Percentiles rank a stretch among this genome's conserved stretches.
phyloP scores from a whole-genome alignment of 1,140 invertebrate species.

The Dendroctonus valens region DNA sequence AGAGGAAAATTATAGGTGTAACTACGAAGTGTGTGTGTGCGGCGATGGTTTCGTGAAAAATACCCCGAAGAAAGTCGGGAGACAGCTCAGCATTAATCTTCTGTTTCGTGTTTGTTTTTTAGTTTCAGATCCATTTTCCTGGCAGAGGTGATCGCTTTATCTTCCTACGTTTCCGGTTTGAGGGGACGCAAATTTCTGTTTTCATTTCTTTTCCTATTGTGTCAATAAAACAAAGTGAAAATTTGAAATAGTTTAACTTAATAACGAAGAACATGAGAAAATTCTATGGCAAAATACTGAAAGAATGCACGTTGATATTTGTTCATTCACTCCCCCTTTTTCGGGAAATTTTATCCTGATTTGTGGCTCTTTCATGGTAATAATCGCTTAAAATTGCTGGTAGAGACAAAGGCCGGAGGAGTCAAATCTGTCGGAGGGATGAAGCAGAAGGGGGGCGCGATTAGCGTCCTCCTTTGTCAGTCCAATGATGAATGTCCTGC shows the following conservation, averaged over 20 bases:
- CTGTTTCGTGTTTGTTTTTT: slow-evolving; percentile 29
- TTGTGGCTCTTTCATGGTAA: too few relatives aligned
- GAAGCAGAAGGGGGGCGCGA: slow-evolving; percentile 21
- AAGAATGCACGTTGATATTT: too few relatives aligned
- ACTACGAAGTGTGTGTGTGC: slow-evolving; percentile 24
- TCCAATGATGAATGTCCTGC: slow-evolving; percentile 47
- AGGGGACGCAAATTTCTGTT: too few relatives aligned
- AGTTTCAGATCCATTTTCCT: slow-evolving; percentile 20
- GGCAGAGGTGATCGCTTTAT: slow-evolving; percentile 12
- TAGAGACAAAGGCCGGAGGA: slow-evolving; percentile 3
- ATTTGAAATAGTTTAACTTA: too few relatives aligned
- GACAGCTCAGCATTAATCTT: slow-evolving; percentile 34
- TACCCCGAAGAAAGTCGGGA: slow-evolving; percentile 6
- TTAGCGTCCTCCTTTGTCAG: slow-evolving; percentile 49
- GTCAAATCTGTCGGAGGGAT: background rate
- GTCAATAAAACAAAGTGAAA: too few relatives aligned
- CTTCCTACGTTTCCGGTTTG: background rate
- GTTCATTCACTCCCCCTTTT: too few relatives aligned
- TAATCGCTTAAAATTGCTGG: background rate
- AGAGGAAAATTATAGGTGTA: slow-evolving; percentile 44
- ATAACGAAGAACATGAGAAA: too few relatives aligned
- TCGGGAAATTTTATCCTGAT: too few relatives aligned
- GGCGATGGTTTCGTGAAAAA: slow-evolving; percentile 26
- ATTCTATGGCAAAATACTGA: too few relatives aligned
- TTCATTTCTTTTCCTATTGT: too few relatives aligned